Evolutionary conservation across 2,797 vertebrate species (phyloP).

Genomic region (Danio aesculapii): DNA sequence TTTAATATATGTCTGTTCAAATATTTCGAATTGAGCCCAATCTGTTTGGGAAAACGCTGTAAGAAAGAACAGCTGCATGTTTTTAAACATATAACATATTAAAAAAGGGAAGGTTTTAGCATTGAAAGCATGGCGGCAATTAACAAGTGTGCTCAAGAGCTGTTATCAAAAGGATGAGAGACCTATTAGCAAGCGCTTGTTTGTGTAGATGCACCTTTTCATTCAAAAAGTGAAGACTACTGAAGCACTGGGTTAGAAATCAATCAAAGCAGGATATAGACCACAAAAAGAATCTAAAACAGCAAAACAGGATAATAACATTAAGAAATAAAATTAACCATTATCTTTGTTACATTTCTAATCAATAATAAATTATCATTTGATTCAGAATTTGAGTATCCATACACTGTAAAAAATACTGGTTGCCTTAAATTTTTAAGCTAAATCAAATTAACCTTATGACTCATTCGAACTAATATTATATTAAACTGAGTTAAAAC

Average conservation of each 20-base stretch:
- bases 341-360: not conserved
- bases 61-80: not conserved
- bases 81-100: not conserved
- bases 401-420: too few species aligned
- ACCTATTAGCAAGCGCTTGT: slow-evolving; percentile 57
- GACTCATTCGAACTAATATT: too few species aligned
- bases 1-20: not conserved
- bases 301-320: not conserved
- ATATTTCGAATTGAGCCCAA: not conserved
- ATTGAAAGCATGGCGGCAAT: slow-evolving; percentile 33
- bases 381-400: not conserved
- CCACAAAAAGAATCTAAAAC: not conserved
- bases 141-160: slow-evolving; percentile 41
- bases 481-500: too few species aligned
- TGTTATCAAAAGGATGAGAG: slow-evolving; percentile 36
- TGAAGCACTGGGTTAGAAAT: slow-evolving; percentile 2
- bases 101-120: slow-evolving; percentile 32
- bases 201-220: slow-evolving; percentile 53
- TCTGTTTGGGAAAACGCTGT: not conserved
- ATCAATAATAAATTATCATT: slow-evolving; percentile 7
- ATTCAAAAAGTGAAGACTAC: slow-evolving; percentile 29
- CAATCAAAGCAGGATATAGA: slow-evolving; percentile 1
- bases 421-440: too few species aligned
- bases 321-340: not conserved
- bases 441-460: too few species aligned